Evolutionary conservation across 2,113 vertebrate genomes (phyloP).

Genomic region (Forbesichthys agassizii): DNA sequence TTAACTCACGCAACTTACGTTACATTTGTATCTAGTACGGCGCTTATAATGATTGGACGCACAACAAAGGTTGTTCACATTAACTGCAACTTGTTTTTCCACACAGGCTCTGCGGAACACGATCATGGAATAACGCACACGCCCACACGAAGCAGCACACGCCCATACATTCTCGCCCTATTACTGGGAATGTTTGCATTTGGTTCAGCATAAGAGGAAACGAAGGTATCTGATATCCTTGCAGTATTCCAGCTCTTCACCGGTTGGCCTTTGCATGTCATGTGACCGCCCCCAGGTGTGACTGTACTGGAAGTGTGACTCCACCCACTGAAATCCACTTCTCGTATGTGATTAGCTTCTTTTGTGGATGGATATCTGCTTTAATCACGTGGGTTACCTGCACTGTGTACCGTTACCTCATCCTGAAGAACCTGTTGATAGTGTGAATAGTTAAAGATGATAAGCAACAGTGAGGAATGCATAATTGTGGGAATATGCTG

Average conservation of each 20-base stretch:
- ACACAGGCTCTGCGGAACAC: background rate
- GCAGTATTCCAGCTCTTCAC: background rate
- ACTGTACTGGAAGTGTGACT: background rate
- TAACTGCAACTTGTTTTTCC: too few species aligned
- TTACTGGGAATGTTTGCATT: constrained; percentile 15
- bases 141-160: background rate
- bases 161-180: background rate
- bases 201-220: constrained; percentile 1
- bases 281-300: background rate
- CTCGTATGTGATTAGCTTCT: background rate
- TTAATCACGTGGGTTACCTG: background rate
- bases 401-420: background rate
- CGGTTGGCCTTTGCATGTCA: background rate
- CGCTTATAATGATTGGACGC: too few species aligned
- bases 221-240: background rate
- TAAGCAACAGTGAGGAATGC: too few species aligned
- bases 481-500: too few species aligned
- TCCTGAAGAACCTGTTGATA: background rate
- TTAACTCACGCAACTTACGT: too few species aligned
- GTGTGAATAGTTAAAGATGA: background rate
- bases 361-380: background rate
- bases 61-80: background rate
- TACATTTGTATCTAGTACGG: too few species aligned
- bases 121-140: background rate
- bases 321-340: background rate